These are phyloP conservation scores for Thalpophila matura DNA, from an alignment of 2,888 invertebrate genomes.

Conservation along the genomic window DNA sequence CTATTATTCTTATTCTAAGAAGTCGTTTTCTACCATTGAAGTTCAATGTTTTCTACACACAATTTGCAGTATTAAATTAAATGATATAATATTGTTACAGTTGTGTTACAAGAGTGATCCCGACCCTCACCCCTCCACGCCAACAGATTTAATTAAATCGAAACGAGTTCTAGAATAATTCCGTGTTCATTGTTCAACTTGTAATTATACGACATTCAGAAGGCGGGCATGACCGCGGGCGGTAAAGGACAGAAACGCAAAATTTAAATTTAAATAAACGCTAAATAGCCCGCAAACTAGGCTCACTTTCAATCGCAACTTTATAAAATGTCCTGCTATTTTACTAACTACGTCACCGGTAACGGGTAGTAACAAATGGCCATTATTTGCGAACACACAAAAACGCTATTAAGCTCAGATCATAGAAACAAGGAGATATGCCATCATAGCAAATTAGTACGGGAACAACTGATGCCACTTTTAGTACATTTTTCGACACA, in stretches of 20 bases:
- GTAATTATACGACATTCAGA: conserved; percentile 22
- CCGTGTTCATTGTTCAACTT: conserved; percentile 39
- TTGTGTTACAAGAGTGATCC: conserved; percentile 10
- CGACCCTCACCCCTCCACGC: no score
- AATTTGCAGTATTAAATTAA: background rate
- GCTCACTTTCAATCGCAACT: conserved; percentile 31
- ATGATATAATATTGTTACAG: conserved; percentile 1
- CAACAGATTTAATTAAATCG: conserved; percentile 42
- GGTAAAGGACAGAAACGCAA: conserved; percentile 9
- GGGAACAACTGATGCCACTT: no score
- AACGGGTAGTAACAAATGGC: conserved; percentile 5
- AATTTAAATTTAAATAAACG: conserved; percentile 52
- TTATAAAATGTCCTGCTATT: conserved; percentile 15
- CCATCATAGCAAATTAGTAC: no score
- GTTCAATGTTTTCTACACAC: no score
- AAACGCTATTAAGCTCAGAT: conserved; percentile 15
- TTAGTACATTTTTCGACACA: no score
- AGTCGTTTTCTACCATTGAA: no score
- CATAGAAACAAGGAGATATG: no score
- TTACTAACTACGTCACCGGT: conserved; percentile 7
- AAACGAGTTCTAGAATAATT: conserved; percentile 23
- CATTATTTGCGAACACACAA: conserved; percentile 38
- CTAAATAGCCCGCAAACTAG: conserved; percentile 13
- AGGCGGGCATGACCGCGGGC: conserved; percentile 1
- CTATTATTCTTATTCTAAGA: no score